Conservation (phyloP, 1,140 invertebrate species). For the Pseudomyrmex concolor region DNA sequence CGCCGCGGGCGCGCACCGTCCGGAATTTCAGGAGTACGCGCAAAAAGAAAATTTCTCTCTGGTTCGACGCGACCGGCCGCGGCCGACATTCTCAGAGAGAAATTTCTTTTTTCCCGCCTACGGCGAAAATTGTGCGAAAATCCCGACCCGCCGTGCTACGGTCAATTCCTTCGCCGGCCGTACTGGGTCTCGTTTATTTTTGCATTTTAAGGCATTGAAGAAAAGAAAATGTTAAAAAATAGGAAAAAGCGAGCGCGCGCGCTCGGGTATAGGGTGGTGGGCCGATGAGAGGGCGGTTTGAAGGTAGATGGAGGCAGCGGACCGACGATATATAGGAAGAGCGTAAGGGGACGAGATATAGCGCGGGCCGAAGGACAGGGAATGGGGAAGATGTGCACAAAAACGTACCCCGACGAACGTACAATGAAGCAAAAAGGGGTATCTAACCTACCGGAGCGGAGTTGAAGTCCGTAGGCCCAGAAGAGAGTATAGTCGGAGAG, state of each 20-base stretch:
- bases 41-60: slow-evolving; percentile 79
- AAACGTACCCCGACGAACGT: slow-evolving; percentile 79
- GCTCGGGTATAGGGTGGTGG: slow-evolving; percentile 81
- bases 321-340: slow-evolving; percentile 52
- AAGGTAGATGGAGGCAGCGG: slow-evolving; percentile 75
- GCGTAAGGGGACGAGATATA: slow-evolving; percentile 13
- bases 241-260: slow-evolving; percentile 80
- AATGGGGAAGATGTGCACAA: slow-evolving; percentile 79
- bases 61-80: neutral
- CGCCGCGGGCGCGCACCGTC: slow-evolving; percentile 19
- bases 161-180: slow-evolving; percentile 76
- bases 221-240: slow-evolving; percentile 84
- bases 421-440: slow-evolving; percentile 78
- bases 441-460: slow-evolving; percentile 71
- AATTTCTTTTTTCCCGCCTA: slow-evolving; percentile 72
- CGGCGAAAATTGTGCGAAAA: slow-evolving; percentile 73
- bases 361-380: slow-evolving; percentile 60
- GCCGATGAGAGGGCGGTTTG: slow-evolving; percentile 67
- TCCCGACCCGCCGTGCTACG: slow-evolving; percentile 42
- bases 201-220: slow-evolving; percentile 84
- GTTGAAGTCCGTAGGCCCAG: slow-evolving; percentile 71
- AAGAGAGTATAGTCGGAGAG: slow-evolving; percentile 61
- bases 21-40: slow-evolving; percentile 66
- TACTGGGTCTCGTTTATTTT: slow-evolving; percentile 82
- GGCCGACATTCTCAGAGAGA: slow-evolving; percentile 74